These are phyloP conservation scores for Scaptomyza tumidula DNA, from an alignment of 2,888 invertebrate genomes.

Conservation along the genomic window DNA sequence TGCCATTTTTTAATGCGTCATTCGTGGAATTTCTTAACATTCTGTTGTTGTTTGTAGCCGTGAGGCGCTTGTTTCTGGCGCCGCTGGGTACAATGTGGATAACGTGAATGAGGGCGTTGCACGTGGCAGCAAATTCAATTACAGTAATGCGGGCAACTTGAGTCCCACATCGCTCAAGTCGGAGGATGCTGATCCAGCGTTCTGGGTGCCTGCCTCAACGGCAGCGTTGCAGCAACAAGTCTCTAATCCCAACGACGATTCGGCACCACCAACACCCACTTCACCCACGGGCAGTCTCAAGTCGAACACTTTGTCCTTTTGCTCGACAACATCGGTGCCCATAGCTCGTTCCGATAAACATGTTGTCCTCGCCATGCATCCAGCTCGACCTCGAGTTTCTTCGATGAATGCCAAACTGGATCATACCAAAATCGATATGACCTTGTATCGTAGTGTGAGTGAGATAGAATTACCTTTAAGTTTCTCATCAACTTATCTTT, in stretches of 20 bases:
- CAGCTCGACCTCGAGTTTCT: conserved; percentile 85
- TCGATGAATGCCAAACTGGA: conserved; percentile 88
- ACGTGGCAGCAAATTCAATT: conserved; percentile 57
- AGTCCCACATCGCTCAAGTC: conserved; percentile 84
- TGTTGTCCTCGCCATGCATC: conserved; percentile 86
- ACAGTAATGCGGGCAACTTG: conserved; percentile 72
- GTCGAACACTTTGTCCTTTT: conserved; percentile 83
- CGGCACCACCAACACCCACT: conserved; percentile 85
- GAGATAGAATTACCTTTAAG: no score
- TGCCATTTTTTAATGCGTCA: not conserved
- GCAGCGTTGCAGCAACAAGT: conserved; percentile 78
- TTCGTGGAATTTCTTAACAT: not conserved
- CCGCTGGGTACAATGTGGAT: conserved; percentile 83
- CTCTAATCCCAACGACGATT: conserved; percentile 81
- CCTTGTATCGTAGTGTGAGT: conserved; percentile 86
- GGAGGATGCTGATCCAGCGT: conserved; percentile 84
- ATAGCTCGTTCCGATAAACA: conserved; percentile 86
- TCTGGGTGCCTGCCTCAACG: conserved; percentile 84
- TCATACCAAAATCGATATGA: conserved; percentile 87
- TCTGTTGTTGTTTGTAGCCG: conserved; percentile 74
- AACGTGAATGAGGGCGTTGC: conserved; percentile 81
- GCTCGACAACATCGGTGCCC: conserved; percentile 82
- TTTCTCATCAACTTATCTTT: not conserved
- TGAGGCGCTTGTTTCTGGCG: conserved; percentile 84
- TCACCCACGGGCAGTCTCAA: conserved; percentile 85